These are phyloP conservation scores for Bombus balteatus DNA, from an alignment of 1,140 invertebrate genomes.

Conservation along the genomic window DNA sequence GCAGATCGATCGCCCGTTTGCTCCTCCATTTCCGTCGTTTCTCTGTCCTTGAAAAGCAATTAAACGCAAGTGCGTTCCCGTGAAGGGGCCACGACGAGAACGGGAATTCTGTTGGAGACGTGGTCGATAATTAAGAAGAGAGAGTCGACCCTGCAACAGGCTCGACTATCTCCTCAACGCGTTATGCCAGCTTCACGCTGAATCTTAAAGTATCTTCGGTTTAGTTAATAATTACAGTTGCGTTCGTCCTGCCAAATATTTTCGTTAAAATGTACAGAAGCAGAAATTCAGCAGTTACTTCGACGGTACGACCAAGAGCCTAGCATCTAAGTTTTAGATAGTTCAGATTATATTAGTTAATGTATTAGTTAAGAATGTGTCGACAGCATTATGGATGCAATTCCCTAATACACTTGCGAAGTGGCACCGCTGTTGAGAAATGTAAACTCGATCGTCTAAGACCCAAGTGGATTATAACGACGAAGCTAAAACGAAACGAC, in stretches of 20 bases:
- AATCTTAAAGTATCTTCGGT: too few relatives aligned
- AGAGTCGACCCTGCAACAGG: constrained; percentile 28
- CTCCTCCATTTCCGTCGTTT: neutral
- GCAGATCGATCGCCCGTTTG: constrained; percentile 2
- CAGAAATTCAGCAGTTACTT: too few relatives aligned
- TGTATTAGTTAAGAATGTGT: neutral
- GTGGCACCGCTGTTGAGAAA: neutral
- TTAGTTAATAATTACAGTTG: too few relatives aligned
- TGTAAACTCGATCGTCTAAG: neutral
- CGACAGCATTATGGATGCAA: neutral
- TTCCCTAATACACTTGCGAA: neutral
- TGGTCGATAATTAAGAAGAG: constrained; percentile 46
- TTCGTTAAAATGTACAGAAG: too few relatives aligned
- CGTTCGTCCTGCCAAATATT: too few relatives aligned
- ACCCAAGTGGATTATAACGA: neutral
- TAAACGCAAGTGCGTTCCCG: constrained; percentile 34
- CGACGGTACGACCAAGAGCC: too few relatives aligned
- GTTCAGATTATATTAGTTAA: too few relatives aligned
- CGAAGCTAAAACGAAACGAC: neutral
- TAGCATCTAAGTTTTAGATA: too few relatives aligned
- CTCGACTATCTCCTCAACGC: neutral
- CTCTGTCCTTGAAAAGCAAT: constrained; percentile 43
- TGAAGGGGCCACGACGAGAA: constrained; percentile 24
- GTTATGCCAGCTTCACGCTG: constrained; percentile 2
- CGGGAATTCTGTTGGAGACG: constrained; percentile 4